phyloP scores from a whole-genome alignment of 2,888 invertebrate species.

The Pimpla rufipes region DNA sequence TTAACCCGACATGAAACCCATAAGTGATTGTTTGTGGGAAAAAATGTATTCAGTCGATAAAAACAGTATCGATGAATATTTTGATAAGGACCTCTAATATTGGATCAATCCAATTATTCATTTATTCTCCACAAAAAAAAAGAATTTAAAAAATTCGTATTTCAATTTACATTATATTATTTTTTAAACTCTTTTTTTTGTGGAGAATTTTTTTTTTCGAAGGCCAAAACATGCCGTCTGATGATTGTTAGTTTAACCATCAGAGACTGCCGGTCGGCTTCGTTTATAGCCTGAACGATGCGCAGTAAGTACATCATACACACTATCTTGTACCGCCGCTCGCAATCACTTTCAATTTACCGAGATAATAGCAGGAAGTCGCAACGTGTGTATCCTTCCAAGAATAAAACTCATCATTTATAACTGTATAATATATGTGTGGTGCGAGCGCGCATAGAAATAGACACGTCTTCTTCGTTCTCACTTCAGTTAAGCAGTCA shows the following conservation, averaged over 20 bases:
- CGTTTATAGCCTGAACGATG: constrained; percentile 27
- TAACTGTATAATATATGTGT: background rate
- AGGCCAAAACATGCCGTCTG: background rate
- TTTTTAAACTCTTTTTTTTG: no score
- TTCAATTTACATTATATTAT: background rate
- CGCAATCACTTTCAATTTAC: constrained; percentile 58
- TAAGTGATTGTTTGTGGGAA: background rate
- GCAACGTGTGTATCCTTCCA: constrained; percentile 38
- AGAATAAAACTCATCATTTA: constrained; percentile 28
- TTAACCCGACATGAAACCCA: background rate
- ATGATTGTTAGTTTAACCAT: constrained; percentile 30
- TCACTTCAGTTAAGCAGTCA: constrained; percentile 16
- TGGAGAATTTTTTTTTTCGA: no score
- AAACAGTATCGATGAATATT: no score
- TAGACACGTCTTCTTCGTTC: constrained; percentile 29
- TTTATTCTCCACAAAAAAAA: background rate
- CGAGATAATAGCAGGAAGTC: constrained; percentile 60
- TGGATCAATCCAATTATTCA: background rate
- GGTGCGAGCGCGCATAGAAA: background rate
- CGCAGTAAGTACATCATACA: constrained; percentile 1
- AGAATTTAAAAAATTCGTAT: background rate
- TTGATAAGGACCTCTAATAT: no score
- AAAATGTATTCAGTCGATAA: no score
- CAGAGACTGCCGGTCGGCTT: constrained; percentile 1
- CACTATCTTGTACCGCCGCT: constrained; percentile 40